Evolutionary conservation across 2,888 invertebrate species (phyloP).

Genomic region (Apodemia mormo): DNA sequence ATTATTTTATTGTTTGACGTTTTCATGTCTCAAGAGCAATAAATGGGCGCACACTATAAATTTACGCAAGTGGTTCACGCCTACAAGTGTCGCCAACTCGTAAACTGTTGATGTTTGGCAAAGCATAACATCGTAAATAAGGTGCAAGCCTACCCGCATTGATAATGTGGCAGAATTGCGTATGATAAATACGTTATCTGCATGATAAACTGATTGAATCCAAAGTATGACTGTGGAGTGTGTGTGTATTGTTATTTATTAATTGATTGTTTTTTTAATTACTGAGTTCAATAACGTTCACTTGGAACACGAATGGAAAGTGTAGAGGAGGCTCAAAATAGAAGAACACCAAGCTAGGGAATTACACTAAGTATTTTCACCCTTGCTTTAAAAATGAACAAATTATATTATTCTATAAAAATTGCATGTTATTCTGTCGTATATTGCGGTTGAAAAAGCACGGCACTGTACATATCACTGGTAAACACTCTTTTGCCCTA

Average conservation of each 20-base stretch:
- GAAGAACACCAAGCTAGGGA: too few relatives aligned
- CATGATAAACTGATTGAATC: neutral
- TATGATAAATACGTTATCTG: neutral
- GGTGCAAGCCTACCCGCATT: neutral
- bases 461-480: too few relatives aligned
- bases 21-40: constrained; percentile 3
- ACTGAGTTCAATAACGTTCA: too few relatives aligned
- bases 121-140: constrained; percentile 3
- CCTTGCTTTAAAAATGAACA: too few relatives aligned
- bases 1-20: neutral
- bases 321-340: too few relatives aligned
- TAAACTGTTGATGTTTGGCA: constrained; percentile 51
- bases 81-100: constrained; percentile 60
- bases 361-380: too few relatives aligned
- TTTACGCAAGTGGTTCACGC: constrained; percentile 57
- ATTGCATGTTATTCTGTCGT: too few relatives aligned
- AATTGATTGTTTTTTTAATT: neutral
- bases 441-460: too few relatives aligned
- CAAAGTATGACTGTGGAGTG: neutral
- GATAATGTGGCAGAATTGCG: neutral
- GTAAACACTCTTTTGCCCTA: too few relatives aligned
- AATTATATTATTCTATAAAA: too few relatives aligned
- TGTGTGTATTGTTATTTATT: neutral
- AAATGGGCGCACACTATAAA: constrained; percentile 37
- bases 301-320: too few relatives aligned